A percentile compares a stretch with the other conserved stretches of the same genome.
phyloP scores from a whole-genome alignment of 2,113 vertebrate species.

The Zosterops japonicus region DNA sequence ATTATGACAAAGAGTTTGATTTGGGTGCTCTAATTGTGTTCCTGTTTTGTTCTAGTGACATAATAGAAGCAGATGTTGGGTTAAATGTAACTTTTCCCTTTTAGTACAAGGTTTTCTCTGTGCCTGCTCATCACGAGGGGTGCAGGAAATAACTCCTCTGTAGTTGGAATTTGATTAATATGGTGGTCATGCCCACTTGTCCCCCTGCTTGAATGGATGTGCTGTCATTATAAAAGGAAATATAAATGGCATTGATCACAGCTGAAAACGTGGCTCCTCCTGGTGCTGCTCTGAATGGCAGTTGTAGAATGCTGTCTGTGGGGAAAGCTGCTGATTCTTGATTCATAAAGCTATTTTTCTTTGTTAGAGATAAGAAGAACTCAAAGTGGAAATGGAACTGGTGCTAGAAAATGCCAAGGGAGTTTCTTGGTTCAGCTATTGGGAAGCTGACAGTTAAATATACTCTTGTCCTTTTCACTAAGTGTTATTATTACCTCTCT shows the following conservation, averaged over 20 bases:
- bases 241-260: neutral
- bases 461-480: constrained; percentile 10
- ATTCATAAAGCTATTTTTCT: constrained; percentile 26
- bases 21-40: constrained; percentile 1
- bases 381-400: constrained; percentile 2
- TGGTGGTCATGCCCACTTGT: neutral
- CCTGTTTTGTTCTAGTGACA: neutral
- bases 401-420: constrained; percentile 5
- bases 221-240: neutral
- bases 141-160: neutral
- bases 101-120: neutral
- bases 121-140: neutral
- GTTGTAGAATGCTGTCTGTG: neutral
- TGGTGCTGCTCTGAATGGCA: neutral
- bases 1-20: constrained; percentile 8
- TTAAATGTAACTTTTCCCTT: constrained; percentile 6
- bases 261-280: neutral
- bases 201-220: neutral
- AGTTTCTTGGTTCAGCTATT: neutral
- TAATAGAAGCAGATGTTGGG: constrained; percentile 4
- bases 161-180: neutral
- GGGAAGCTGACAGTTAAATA: constrained; percentile 25
- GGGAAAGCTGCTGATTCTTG: constrained; percentile 11
- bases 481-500: constrained; percentile 8
- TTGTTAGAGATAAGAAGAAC: constrained; percentile 15